phyloP scores from a whole-genome alignment of 2,797 vertebrate genomes.

The Artibeus lituratus region DNA sequence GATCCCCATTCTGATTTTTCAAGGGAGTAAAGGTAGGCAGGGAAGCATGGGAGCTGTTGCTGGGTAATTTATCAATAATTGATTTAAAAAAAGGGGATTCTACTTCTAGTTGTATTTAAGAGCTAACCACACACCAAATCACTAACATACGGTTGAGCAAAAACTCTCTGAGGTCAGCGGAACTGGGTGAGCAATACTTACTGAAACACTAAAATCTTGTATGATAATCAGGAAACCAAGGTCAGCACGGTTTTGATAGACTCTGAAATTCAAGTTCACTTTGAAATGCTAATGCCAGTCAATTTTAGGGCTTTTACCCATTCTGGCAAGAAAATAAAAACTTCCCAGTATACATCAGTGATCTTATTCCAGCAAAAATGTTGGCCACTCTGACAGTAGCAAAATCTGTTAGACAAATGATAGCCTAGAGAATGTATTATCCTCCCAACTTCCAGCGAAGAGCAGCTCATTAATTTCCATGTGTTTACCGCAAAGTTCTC shows the following conservation, averaged over 20 bases:
- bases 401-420: conserved; percentile 3
- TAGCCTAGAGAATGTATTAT: background rate
- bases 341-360: background rate
- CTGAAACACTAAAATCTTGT: background rate
- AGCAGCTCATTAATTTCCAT: background rate
- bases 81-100: background rate
- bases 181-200: background rate
- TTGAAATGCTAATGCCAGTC: background rate
- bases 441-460: background rate
- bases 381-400: background rate
- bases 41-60: background rate
- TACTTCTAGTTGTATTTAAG: background rate
- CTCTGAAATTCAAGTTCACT: conserved; percentile 10
- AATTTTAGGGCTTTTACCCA: background rate
- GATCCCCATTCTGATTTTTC: background rate
- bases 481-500: background rate
- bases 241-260: background rate
- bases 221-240: background rate
- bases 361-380: background rate
- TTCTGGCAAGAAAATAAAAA: background rate
- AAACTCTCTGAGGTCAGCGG: background rate
- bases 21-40: background rate
- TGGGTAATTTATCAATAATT: conserved; percentile 1
- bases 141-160: background rate
- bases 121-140: conserved; percentile 23